Evolutionary conservation across 2,113 vertebrate genomes (phyloP).

Genomic region (Theristicus caerulescens): DNA sequence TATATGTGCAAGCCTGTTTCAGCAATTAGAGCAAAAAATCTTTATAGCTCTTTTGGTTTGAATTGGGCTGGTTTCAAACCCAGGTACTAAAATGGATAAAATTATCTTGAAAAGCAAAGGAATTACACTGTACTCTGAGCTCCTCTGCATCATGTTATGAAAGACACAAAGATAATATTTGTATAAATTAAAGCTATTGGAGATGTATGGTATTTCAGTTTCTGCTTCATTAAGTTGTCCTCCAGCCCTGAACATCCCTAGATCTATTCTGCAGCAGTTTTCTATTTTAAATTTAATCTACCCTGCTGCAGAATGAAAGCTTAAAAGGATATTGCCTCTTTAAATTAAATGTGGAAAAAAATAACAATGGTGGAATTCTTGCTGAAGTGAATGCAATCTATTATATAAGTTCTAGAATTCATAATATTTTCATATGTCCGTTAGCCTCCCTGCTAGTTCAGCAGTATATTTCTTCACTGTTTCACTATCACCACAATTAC

Average conservation of each 20-base stretch:
- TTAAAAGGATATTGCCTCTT: slow-evolving; percentile 68
- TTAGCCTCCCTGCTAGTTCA: slow-evolving; percentile 22
- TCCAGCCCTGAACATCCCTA: slow-evolving; percentile 64
- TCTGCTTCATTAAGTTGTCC: slow-evolving; percentile 72
- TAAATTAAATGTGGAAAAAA: slow-evolving; percentile 66
- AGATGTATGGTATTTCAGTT: slow-evolving; percentile 65
- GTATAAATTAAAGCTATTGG: slow-evolving; percentile 73
- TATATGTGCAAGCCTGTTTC: slow-evolving; percentile 29
- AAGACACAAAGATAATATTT: slow-evolving; percentile 71
- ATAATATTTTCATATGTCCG: slow-evolving; percentile 40
- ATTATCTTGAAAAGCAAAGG: slow-evolving; percentile 52
- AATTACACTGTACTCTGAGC: slow-evolving; percentile 25
- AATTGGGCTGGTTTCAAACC: slow-evolving; percentile 54
- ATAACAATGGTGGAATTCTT: slow-evolving; percentile 55
- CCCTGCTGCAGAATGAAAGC: slow-evolving; percentile 53
- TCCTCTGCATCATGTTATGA: slow-evolving; percentile 54
- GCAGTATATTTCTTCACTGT: slow-evolving; percentile 21
- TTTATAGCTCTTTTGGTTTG: slow-evolving; percentile 52
- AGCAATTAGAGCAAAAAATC: slow-evolving; percentile 51
- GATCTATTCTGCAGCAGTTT: slow-evolving; percentile 65
- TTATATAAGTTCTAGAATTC: slow-evolving; percentile 54
- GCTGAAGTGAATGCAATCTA: slow-evolving; percentile 54
- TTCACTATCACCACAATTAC: slow-evolving; percentile 12
- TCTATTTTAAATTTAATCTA: slow-evolving; percentile 71
- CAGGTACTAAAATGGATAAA: slow-evolving; percentile 62